phyloP scores from a whole-genome alignment of 1,140 invertebrate genomes.

The Aphidius ervi region DNA sequence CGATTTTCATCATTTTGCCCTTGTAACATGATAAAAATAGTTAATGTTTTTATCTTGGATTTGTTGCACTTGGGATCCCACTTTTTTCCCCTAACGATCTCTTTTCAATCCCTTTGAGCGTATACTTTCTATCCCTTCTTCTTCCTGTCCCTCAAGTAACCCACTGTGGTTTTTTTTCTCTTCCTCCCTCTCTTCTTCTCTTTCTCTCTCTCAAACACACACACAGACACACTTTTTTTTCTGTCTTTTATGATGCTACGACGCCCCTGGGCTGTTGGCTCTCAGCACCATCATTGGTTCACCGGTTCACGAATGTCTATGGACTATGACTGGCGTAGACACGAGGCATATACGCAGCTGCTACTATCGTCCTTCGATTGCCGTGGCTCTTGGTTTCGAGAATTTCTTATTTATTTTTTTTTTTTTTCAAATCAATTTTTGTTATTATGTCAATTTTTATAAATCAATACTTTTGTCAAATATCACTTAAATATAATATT shows the following conservation, averaged over 20 bases:
- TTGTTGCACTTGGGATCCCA: no score
- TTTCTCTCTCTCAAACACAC: conserved; percentile 24
- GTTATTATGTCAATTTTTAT: neutral
- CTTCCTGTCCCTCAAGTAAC: conserved; percentile 3
- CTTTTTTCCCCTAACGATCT: no score
- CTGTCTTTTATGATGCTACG: conserved; percentile 24
- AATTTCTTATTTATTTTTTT: conserved; percentile 5
- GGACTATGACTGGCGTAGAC: conserved; percentile 25
- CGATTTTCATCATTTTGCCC: no score
- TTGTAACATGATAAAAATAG: no score
- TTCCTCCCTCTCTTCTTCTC: conserved; percentile 25
- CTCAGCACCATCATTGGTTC: conserved; percentile 43
- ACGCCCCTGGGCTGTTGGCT: conserved; percentile 16
- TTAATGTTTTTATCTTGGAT: no score
- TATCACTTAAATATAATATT: neutral
- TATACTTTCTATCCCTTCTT: neutral
- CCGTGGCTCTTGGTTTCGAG: conserved; percentile 17
- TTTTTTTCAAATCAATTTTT: no score
- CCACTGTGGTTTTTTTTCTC: conserved; percentile 18
- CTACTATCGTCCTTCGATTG: conserved; percentile 25
- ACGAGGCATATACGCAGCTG: conserved; percentile 41
- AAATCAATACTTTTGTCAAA: neutral
- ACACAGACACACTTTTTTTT: conserved; percentile 29
- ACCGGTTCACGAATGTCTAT: conserved; percentile 30
- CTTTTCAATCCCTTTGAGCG: no score